These are phyloP conservation scores for Origma solitaria DNA, from an alignment of 2,113 vertebrate species.

Conservation along the genomic window DNA sequence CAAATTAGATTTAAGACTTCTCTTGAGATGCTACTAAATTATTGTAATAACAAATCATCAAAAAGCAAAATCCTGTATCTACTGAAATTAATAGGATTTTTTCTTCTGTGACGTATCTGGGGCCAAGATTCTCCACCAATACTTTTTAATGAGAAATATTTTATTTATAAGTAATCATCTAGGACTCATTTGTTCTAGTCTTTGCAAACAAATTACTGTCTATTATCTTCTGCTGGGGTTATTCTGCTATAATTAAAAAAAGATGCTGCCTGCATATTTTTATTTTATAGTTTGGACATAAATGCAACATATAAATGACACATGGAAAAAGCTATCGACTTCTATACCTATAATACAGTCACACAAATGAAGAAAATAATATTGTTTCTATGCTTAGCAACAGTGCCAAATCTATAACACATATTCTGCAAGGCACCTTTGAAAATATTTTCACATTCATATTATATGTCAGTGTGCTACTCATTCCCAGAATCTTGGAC, in stretches of 20 bases:
- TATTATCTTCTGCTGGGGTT: neutral
- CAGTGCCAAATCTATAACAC: neutral
- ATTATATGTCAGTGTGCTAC: neutral
- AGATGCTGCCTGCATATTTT: neutral
- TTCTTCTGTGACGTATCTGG: neutral
- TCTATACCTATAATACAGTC: neutral
- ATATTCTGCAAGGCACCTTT: neutral
- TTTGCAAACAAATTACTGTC: slow-evolving; percentile 3
- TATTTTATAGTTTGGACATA: neutral
- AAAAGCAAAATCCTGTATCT: neutral
- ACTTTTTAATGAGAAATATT: slow-evolving; percentile 19
- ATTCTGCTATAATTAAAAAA: neutral
- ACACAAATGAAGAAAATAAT: neutral
- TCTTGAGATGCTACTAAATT: neutral
- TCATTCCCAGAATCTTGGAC: neutral
- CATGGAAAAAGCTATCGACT: neutral
- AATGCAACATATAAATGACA: neutral
- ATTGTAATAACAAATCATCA: neutral
- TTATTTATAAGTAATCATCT: slow-evolving; percentile 21
- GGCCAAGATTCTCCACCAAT: neutral
- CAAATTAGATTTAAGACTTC: slow-evolving; percentile 5
- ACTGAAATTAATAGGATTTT: neutral
- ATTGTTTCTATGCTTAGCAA: neutral
- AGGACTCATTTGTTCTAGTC: neutral
- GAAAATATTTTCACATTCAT: neutral